Evolutionary conservation across 2,797 vertebrate genomes (phyloP).

Genomic region (Notamacropus eugenii): DNA sequence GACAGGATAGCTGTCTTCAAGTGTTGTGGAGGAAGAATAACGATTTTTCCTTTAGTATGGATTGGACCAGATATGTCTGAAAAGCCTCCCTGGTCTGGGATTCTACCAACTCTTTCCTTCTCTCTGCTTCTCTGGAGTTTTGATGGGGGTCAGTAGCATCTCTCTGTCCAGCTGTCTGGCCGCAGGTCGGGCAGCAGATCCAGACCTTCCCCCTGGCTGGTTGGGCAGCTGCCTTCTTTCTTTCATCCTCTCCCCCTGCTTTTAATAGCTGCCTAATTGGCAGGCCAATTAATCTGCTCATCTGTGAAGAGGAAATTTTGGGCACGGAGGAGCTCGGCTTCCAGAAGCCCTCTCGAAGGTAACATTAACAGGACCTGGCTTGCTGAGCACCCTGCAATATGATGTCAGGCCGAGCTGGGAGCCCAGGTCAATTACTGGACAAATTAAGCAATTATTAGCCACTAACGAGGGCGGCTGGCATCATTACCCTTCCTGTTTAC

Average conservation of each 20-base stretch:
- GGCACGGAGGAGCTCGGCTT: constrained; percentile 85
- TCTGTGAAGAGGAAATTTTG: constrained; percentile 89
- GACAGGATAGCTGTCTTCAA: too few species aligned
- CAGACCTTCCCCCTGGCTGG: constrained; percentile 6
- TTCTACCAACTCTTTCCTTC: not conserved
- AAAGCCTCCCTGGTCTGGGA: not conserved
- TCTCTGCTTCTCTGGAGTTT: not conserved
- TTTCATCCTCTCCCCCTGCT: constrained; percentile 77
- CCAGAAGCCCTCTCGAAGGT: constrained; percentile 87
- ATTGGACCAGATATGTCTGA: not conserved
- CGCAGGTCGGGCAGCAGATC: not conserved
- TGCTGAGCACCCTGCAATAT: constrained; percentile 84
- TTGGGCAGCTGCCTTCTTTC: constrained; percentile 48
- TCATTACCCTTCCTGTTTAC: constrained; percentile 90
- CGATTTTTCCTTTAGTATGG: not conserved
- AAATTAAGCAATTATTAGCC: constrained; percentile 91
- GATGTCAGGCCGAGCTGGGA: constrained; percentile 84
- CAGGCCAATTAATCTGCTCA: constrained; percentile 89
- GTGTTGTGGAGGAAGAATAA: not conserved
- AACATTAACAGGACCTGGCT: constrained; percentile 85
- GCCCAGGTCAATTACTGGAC: constrained; percentile 90
- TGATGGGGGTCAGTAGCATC: not conserved
- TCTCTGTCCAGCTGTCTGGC: not conserved
- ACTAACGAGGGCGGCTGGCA: constrained; percentile 89
- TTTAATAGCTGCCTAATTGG: constrained; percentile 88